phyloP scores from a whole-genome alignment of 2,113 vertebrate species.

The Marmota monax region DNA sequence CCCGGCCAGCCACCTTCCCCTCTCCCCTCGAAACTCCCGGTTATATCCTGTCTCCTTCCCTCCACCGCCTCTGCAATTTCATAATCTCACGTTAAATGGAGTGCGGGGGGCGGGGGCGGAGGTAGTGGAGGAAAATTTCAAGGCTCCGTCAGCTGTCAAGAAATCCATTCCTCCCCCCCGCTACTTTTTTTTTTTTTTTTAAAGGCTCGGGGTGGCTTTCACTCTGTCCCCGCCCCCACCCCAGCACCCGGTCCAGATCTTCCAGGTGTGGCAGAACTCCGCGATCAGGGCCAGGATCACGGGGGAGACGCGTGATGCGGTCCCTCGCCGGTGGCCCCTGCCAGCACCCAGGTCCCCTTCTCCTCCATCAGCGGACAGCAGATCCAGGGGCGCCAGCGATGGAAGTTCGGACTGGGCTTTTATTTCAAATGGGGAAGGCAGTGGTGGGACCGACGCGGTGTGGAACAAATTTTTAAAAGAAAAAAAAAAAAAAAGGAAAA shows the following conservation, averaged over 20 bases:
- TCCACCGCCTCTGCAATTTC: slow-evolving; percentile 88
- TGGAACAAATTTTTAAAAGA: not conserved
- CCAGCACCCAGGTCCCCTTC: slow-evolving; percentile 61
- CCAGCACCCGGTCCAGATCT: slow-evolving; percentile 60
- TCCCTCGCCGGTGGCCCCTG: slow-evolving; percentile 78
- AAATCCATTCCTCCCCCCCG: slow-evolving; percentile 13
- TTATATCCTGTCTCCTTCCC: slow-evolving; percentile 82
- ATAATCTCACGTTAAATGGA: slow-evolving; percentile 86
- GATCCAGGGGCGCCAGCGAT: slow-evolving; percentile 67
- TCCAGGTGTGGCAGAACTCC: slow-evolving; percentile 81
- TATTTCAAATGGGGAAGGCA: slow-evolving; percentile 56
- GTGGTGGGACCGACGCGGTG: not conserved
- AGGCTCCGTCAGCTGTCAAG: slow-evolving; percentile 87
- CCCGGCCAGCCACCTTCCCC: slow-evolving; percentile 83
- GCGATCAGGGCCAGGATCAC: slow-evolving; percentile 66
- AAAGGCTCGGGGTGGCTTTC: slow-evolving; percentile 72
- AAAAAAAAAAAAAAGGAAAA: not conserved
- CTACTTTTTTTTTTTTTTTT: slow-evolving; percentile 68
- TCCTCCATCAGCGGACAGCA: slow-evolving; percentile 80
- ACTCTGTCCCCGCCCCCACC: slow-evolving; percentile 76
- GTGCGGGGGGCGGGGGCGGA: slow-evolving; percentile 76
- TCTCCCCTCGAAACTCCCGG: slow-evolving; percentile 84
- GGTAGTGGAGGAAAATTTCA: slow-evolving; percentile 80
- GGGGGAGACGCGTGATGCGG: slow-evolving; percentile 69
- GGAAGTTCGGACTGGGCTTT: slow-evolving; percentile 82